Percentiles rank a stretch among this genome's conserved stretches.
Evolutionary conservation across 2,113 vertebrate genomes (phyloP).

Genomic region (Etheostoma spectabile): DNA sequence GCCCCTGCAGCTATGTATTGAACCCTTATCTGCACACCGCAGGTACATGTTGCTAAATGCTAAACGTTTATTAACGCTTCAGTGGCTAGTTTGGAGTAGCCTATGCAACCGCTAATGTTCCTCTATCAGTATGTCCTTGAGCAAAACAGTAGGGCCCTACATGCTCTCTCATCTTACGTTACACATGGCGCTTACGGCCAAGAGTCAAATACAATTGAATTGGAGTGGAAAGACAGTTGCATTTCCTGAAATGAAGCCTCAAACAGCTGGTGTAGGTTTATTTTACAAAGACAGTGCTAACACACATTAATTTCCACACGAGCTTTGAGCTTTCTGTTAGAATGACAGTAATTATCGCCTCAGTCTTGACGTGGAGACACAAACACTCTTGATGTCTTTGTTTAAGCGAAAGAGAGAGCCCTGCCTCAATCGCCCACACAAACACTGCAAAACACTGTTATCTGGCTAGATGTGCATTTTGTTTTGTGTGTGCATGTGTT

Average conservation of each 20-base stretch:
- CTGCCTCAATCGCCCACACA: conserved; percentile 47
- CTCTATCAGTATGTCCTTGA: conserved; percentile 11
- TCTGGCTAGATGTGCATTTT: background rate
- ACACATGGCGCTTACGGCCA: background rate
- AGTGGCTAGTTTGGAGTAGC: conserved; percentile 2
- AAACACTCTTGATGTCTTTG: conserved; percentile 71
- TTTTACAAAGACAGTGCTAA: conserved; percentile 55
- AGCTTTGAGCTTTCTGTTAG: conserved; percentile 71
- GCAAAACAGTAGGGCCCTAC: background rate
- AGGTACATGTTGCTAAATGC: conserved; percentile 17
- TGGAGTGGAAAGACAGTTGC: conserved; percentile 12
- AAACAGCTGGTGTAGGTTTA: conserved; percentile 63
- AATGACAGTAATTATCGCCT: conserved; percentile 78
- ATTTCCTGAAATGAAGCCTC: conserved; percentile 30
- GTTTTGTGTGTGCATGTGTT: background rate
- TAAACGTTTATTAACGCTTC: conserved; percentile 11
- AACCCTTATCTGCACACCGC: conserved; percentile 13
- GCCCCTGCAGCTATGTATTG: background rate
- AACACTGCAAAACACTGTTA: background rate
- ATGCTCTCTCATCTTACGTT: background rate
- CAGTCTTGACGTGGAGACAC: conserved; percentile 61
- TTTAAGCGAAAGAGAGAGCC: conserved; percentile 52
- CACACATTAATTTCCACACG: conserved; percentile 60
- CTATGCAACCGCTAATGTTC: conserved; percentile 8
- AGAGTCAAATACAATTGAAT: conserved; percentile 9